A percentile compares a stretch with the other conserved stretches of the same genome.
Conservation (phyloP, 2,888 invertebrate genomes). For the Brachypalpus laphriformis region DNA sequence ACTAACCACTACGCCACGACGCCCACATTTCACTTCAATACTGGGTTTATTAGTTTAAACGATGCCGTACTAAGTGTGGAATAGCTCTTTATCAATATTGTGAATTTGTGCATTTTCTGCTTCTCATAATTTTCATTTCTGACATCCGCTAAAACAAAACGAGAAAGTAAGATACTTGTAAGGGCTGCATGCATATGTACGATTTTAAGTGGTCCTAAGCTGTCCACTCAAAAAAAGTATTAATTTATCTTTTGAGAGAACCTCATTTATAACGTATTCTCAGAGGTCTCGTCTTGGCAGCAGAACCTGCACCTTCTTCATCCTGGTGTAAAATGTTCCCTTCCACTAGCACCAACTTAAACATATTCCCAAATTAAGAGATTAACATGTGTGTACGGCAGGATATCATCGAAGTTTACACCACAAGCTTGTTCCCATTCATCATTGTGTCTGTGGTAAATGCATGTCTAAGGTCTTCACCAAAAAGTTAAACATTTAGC, state of each 20-base stretch:
- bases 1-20: too few relatives aligned
- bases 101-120: too few relatives aligned
- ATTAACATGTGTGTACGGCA: conserved; percentile 69
- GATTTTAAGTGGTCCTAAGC: too few relatives aligned
- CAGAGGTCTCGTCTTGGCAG: neutral
- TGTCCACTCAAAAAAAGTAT: neutral
- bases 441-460: conserved; percentile 70
- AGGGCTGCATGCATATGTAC: too few relatives aligned
- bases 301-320: conserved; percentile 4
- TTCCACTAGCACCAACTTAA: conserved; percentile 7
- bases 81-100: too few relatives aligned
- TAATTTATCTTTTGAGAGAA: neutral
- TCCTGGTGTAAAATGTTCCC: neutral
- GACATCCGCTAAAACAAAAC: too few relatives aligned
- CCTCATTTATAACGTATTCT: conserved; percentile 35
- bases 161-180: too few relatives aligned
- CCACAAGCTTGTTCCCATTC: conserved; percentile 66
- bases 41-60: too few relatives aligned
- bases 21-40: too few relatives aligned
- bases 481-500: conserved; percentile 41
- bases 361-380: conserved; percentile 66
- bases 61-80: too few relatives aligned
- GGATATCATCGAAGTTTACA: conserved; percentile 66
- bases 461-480: conserved; percentile 49
- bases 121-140: too few relatives aligned